phyloP scores from a whole-genome alignment of 92 coral and sea anemone genomes.

The Phymanthus crucifer region DNA sequence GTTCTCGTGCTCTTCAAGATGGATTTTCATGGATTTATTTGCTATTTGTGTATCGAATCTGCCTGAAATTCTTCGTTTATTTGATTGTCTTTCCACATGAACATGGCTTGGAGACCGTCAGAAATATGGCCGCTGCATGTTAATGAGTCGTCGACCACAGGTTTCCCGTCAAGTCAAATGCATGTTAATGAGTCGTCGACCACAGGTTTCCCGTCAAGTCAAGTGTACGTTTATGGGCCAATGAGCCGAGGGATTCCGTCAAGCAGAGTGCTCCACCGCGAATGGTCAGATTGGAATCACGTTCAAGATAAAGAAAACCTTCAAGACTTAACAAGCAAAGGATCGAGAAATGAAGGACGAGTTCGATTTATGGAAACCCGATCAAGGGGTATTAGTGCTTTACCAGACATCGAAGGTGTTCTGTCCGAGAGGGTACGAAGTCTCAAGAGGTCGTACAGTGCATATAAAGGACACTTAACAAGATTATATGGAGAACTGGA shows the following conservation, averaged over 20 bases:
- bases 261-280: neutral
- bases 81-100: neutral
- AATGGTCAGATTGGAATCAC: slow-evolving; percentile 6
- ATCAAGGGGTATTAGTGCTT: neutral
- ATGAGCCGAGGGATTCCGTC: neutral
- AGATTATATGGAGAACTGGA: slow-evolving; percentile 20
- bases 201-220: slow-evolving; percentile 7
- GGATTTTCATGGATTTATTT: neutral
- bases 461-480: slow-evolving; percentile 19
- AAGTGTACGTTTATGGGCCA: neutral
- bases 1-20: neutral
- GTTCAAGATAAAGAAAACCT: neutral
- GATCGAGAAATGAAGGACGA: neutral
- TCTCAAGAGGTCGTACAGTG: slow-evolving; percentile 16
- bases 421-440: slow-evolving; percentile 12
- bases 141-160: slow-evolving; percentile 10
- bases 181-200: neutral
- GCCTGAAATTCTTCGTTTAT: neutral
- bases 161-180: slow-evolving; percentile 8
- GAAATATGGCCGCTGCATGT: slow-evolving; percentile 7
- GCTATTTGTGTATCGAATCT: neutral
- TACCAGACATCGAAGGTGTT: slow-evolving; percentile 13
- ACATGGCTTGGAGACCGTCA: neutral
- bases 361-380: neutral
- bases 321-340: neutral